Evolutionary conservation across 2,888 invertebrate genomes (phyloP), one percentile per base, ranked within the genome.

Genomic region (Phyto melanocephala): DNA sequence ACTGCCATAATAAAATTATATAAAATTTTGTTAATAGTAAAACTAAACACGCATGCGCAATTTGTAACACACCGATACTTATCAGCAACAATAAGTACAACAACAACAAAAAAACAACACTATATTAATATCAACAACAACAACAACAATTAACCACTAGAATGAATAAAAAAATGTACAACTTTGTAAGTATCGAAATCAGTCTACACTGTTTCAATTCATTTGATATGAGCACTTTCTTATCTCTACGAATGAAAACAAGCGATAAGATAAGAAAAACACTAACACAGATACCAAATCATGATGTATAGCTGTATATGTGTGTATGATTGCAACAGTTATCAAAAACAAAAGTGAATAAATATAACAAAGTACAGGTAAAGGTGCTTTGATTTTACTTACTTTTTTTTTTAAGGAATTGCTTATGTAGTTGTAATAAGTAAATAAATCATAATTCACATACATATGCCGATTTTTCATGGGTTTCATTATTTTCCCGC

Each of bases 221-320:
- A 54, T 60, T 80, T 68, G 52, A 33, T 78, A 70, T 56, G 85
- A 60, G 70, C 60, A 45, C 28, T 68, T 67, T 65, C 75, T 82
- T 82, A 82, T 82, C 82, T 86, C 70, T 86, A 72, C 84, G 85
- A 86, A 81, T 37, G 74, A 75, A 70, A 75, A 67, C 50, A 72
- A 70, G 80, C 86, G 89, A 89, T 89, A 89, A 89, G 89, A 90
- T 89, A 89, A 89, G 87, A 85, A n/a, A n/a, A 85, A 86, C 85
- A 86, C 86, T 60, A 65, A 79, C 56, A 78, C 75, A 33, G 37
- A 37, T 33, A 67, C 6, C 13, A 40, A 13, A 42, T 60, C 33
- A 24, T 4, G 13, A 7, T 37, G 47, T 37, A 40, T 20, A 20
- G 50, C 10, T 65, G 28, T 2, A 37, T 35, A 10, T 13, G 13